Conservation (phyloP, 2,113 vertebrate genomes). For the Ciconia maguari region DNA sequence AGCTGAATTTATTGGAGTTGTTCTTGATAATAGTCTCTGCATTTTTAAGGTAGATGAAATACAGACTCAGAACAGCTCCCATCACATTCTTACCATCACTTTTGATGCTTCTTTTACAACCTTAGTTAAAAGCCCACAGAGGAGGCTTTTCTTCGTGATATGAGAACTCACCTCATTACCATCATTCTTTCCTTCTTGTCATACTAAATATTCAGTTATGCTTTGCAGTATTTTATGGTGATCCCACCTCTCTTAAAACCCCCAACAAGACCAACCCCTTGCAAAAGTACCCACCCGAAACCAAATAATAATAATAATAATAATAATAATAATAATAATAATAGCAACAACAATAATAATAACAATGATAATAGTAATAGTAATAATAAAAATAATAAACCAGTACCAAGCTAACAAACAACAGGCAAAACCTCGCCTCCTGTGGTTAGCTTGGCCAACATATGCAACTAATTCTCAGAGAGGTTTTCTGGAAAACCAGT, state of each 20-base stretch:
- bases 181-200: background rate
- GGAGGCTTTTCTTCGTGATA: background rate
- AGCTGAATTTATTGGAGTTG: background rate
- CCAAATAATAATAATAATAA: background rate
- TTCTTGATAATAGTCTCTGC: background rate
- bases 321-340: too few relatives aligned
- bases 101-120: background rate
- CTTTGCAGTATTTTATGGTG: background rate
- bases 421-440: constrained; percentile 46
- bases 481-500: constrained; percentile 76
- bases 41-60: background rate
- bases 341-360: background rate
- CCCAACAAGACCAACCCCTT: background rate
- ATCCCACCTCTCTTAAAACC: background rate
- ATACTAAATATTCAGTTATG: background rate
- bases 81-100: background rate
- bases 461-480: constrained; percentile 79
- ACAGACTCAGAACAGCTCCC: background rate
- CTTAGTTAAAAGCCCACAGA: background rate
- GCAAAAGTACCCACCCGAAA: background rate
- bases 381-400: background rate
- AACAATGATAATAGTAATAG: background rate
- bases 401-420: background rate
- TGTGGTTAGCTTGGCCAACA: constrained; percentile 70
- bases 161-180: background rate